Evolutionary conservation across 1,140 invertebrate species (phyloP).

Genomic region (Matsumurasca onukii): DNA sequence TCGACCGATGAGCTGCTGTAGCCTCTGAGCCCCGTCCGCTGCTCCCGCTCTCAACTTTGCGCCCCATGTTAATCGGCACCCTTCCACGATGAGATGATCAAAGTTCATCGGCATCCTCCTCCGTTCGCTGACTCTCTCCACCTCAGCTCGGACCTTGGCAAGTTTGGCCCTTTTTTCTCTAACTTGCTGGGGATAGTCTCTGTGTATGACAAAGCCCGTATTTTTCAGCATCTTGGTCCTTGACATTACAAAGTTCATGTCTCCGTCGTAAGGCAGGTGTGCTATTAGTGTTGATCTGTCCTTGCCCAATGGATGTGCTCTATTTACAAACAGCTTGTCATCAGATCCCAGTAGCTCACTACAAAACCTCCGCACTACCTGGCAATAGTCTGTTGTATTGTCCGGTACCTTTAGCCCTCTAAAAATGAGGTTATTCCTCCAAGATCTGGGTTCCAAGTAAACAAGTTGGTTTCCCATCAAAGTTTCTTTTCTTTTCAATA

Average conservation of each 20-base stretch:
- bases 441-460: neutral
- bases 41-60: neutral
- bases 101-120: neutral
- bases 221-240: neutral
- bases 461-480: neutral
- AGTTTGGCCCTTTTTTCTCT: neutral
- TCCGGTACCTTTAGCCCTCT: neutral
- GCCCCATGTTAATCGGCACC: slow-evolving; percentile 4
- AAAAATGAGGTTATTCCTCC: neutral
- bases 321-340: neutral
- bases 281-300: neutral
- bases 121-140: neutral
- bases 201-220: neutral
- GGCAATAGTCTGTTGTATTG: neutral
- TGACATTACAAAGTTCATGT: neutral
- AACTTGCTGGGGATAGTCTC: neutral
- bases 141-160: neutral
- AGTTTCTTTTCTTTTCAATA: neutral
- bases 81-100: neutral
- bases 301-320: neutral
- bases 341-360: neutral
- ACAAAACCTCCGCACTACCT: neutral
- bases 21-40: neutral
- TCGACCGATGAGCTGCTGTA: neutral
- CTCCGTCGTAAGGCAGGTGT: neutral